Base-by-base conservation (phyloP, 2,113 vertebrate genomes). In the Lutjanus erythropterus region DNA sequence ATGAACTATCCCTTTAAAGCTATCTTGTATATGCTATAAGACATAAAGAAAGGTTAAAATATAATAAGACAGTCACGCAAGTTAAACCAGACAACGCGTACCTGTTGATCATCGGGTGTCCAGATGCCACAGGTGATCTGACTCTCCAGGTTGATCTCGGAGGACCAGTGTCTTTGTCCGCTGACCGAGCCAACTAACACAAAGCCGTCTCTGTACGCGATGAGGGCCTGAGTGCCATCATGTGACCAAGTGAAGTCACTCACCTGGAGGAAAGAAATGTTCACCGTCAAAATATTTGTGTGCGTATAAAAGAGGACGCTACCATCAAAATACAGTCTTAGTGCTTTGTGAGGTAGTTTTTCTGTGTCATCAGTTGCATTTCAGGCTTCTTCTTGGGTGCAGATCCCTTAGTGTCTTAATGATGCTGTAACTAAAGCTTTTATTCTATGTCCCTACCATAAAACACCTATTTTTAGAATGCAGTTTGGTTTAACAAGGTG, bases 201-300 rank as follows among this genome's bases (percentile, higher is more conserved):
- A 81, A 99, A 99, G 53, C 98, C 98, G 76, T 99, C 98, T 88
- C 98, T 95, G 68, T 99, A 99, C 2, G 98, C 99, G 72, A 99
- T 99, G 52, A 99, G 96, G 0, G 98, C 98, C 86, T 99, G 98
- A 58, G 98, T 99, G 60, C 98, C 98, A 75, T 99, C 98, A 10
- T 99, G 98, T 89, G 98, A 99, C 98, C 98, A 99, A 0, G 98
- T 99, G 89, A 99, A 99, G 89, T 99, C 98, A 85, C 98, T 99
- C 86, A 99, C 97, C 98, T 99, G 77, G 5, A 14, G 46, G 53
- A 71, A 23, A 84, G 27, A 75, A 23, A 67, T 11, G 3, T 23
- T 65, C 37, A 18, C 16, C 23, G 25, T 68, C 5, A 47, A 41
- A 15, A 16, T 0, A 55, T 67, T 12, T 52, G 9, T 23, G 4